Conservation (phyloP, 2,888 invertebrate species). For the Buathra laborator region DNA sequence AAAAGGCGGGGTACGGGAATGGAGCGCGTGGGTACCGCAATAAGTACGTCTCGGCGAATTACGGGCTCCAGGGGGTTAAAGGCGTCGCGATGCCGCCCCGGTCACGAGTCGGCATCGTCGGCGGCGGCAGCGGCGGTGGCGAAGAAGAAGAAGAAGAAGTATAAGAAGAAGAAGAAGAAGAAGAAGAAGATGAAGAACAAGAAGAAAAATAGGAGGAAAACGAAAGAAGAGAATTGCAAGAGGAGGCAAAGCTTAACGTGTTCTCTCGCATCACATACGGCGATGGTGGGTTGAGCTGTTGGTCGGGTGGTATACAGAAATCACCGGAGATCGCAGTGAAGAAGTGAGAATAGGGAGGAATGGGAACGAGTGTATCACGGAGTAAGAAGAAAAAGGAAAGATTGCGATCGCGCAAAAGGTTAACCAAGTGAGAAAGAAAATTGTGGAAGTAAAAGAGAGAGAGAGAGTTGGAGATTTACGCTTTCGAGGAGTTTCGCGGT, state of each 20-base stretch:
- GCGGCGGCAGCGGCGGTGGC: neutral
- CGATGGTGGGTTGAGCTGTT: conserved; percentile 18
- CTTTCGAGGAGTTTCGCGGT: conserved; percentile 52
- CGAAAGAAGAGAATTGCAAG: conserved; percentile 26
- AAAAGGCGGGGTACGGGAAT: conserved; percentile 1
- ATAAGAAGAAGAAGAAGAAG: neutral
- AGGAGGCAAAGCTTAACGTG: conserved; percentile 49
- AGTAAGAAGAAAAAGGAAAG: conserved; percentile 5
- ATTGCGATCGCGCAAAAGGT: neutral
- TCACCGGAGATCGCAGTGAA: conserved; percentile 36
- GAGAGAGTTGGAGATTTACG: conserved; percentile 46
- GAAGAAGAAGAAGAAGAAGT: conserved; percentile 24
- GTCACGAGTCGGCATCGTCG: conserved; percentile 36
- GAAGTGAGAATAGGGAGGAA: conserved; percentile 37
- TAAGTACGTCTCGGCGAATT: conserved; percentile 59
- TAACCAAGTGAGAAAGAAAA: neutral
- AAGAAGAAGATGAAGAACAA: conserved; percentile 16
- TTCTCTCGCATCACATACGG: conserved; percentile 50
- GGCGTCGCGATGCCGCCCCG: conserved; percentile 45
- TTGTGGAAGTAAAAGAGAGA: neutral
- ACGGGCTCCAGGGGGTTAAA: conserved; percentile 47
- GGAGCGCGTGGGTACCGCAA: conserved; percentile 43
- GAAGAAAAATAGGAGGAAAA: neutral
- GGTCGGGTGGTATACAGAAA: conserved; percentile 33
- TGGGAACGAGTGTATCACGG: conserved; percentile 27